Evolutionary conservation across 2,113 vertebrate species (phyloP).

Genomic region (Zosterops borbonicus): DNA sequence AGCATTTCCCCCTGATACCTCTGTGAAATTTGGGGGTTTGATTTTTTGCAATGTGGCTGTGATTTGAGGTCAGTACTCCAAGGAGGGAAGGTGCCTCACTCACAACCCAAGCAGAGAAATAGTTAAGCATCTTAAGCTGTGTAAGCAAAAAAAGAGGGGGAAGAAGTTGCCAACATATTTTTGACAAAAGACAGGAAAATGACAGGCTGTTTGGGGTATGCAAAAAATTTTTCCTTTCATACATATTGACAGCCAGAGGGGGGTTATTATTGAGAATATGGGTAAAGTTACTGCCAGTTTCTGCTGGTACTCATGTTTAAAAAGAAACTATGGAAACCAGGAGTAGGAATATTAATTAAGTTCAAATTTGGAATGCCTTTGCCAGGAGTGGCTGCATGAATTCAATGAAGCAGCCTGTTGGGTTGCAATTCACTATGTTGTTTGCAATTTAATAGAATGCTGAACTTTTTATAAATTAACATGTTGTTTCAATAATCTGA

Average conservation of each 20-base stretch:
- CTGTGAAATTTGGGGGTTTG: not conserved
- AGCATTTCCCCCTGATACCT: not conserved
- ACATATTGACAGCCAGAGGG: slow-evolving; percentile 77
- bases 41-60: not conserved
- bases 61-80: not conserved
- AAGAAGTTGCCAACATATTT: slow-evolving; percentile 60
- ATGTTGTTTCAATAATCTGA: slow-evolving; percentile 83
- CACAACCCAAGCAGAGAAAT: slow-evolving; percentile 8
- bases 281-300: slow-evolving; percentile 80
- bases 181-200: slow-evolving; percentile 75
- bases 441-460: slow-evolving; percentile 79
- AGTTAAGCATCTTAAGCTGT: slow-evolving; percentile 58
- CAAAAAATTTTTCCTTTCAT: slow-evolving; percentile 73
- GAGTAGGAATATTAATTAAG: slow-evolving; percentile 86
- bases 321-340: slow-evolving; percentile 88
- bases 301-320: slow-evolving; percentile 79
- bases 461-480: slow-evolving; percentile 80
- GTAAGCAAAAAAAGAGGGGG: not conserved
- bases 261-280: slow-evolving; percentile 84
- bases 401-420: slow-evolving; percentile 81
- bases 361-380: slow-evolving; percentile 83
- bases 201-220: slow-evolving; percentile 68
- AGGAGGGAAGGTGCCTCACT: not conserved
- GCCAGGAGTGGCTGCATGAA: slow-evolving; percentile 77
- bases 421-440: slow-evolving; percentile 76